phyloP scores from a whole-genome alignment of 2,113 vertebrate species.

The Hippolais icterina region DNA sequence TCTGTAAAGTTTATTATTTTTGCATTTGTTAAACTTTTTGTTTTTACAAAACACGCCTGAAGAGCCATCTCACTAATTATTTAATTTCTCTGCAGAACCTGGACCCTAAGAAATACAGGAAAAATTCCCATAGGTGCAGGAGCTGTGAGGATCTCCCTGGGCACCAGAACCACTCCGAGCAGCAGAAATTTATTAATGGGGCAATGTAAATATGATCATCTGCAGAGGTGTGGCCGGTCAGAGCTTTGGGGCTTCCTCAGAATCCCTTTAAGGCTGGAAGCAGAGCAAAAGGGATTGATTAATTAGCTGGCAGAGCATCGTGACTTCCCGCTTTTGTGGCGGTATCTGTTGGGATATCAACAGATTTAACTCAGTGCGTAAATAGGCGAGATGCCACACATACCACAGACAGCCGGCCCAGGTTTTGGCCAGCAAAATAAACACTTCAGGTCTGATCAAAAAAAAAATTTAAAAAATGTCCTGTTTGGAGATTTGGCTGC shows the following conservation, averaged over 20 bases:
- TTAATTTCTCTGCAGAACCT: too few species aligned
- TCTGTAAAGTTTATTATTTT: too few species aligned
- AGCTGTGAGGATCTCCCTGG: background rate
- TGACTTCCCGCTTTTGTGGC: background rate
- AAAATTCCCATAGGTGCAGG: background rate
- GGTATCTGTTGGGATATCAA: background rate
- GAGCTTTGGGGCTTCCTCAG: background rate
- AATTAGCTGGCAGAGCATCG: background rate
- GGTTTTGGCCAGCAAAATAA: background rate
- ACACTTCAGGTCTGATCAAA: background rate
- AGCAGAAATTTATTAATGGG: background rate
- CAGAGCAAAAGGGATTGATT: background rate
- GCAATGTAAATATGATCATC: background rate
- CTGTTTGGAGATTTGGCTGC: background rate
- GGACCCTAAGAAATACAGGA: too few species aligned
- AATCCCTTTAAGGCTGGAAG: constrained; percentile 40
- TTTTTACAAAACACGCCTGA: too few species aligned
- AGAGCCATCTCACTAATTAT: too few species aligned
- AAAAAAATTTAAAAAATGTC: background rate
- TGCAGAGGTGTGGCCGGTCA: background rate
- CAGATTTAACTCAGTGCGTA: background rate
- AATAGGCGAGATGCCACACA: constrained; percentile 11
- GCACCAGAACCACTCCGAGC: background rate
- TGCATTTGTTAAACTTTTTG: too few species aligned
- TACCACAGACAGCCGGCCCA: background rate